Percentiles rank a stretch among this genome's conserved stretches.
These are phyloP conservation scores for Chydorus sphaericus DNA, from an alignment of 2,888 invertebrate genomes.

Conservation along the genomic window DNA sequence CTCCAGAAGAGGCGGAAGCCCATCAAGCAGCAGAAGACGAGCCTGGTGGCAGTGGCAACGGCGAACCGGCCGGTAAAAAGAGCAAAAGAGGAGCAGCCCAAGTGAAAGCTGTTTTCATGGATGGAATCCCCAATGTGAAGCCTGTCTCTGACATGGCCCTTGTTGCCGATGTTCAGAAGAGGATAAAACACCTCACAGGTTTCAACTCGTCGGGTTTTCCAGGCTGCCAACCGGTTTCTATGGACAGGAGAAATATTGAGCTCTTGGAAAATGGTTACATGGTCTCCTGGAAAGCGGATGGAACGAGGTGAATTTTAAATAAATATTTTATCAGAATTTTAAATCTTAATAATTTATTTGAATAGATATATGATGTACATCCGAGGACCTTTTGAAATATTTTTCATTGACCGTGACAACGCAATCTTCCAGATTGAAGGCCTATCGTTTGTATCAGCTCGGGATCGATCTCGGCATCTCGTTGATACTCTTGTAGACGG, in stretches of 20 bases:
- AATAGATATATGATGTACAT: slow-evolving; percentile 87
- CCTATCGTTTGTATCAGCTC: slow-evolving; percentile 60
- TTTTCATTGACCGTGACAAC: slow-evolving; percentile 89
- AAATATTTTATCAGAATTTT: neutral
- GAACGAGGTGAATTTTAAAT: slow-evolving; percentile 49
- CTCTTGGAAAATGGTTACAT: slow-evolving; percentile 66
- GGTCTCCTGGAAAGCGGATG: slow-evolving; percentile 99
- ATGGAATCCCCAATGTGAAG: slow-evolving; percentile 63
- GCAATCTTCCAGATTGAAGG: slow-evolving; percentile 72
- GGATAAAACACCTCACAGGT: slow-evolving; percentile 14
- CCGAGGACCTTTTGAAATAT: slow-evolving; percentile 66
- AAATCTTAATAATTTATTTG: slow-evolving; percentile 10
- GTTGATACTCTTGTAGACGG: slow-evolving; percentile 79
- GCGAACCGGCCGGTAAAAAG: neutral
- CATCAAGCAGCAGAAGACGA: slow-evolving; percentile 8
- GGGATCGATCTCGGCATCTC: slow-evolving; percentile 53
- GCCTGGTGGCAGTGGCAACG: slow-evolving; percentile 14
- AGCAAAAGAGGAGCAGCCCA: slow-evolving; percentile 36
- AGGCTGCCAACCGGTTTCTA: slow-evolving; percentile 93
- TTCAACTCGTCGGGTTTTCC: slow-evolving; percentile 59
- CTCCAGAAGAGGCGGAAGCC: slow-evolving; percentile 12
- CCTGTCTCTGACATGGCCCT: slow-evolving; percentile 37
- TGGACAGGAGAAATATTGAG: slow-evolving; percentile 67
- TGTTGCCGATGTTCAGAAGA: neutral
- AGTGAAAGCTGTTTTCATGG: slow-evolving; percentile 65